Evolutionary conservation across 2,888 invertebrate genomes (phyloP), one percentile per base, ranked within the genome.

Genomic region (Melanostoma scalare): DNA sequence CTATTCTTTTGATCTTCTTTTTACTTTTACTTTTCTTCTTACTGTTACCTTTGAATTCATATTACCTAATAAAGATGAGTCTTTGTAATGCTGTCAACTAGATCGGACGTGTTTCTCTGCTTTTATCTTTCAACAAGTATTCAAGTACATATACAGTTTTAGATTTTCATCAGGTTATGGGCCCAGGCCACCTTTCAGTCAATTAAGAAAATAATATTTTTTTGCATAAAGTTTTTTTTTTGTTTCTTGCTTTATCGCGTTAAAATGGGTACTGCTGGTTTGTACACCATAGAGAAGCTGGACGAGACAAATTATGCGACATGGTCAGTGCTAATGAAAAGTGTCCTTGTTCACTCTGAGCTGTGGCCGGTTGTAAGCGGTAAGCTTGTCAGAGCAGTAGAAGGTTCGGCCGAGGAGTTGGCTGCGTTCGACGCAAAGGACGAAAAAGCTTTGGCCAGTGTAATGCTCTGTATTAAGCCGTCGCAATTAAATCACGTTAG

Each of bases 311-410:
- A 71, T 60, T 71, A 71, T 42, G 52, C 6, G 30, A 50, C 50
- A 9, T 71, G 60, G 71, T 60, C 50, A n/a, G 60, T 60, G 40
- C 48, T 48, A 9, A 60, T 71, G 58, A 60, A 50, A 35, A 71
- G 71, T 60, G 38, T 60, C 20, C 58, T 71, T 36, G 38, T 71
- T 9, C 58, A 71, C 30, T 60, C 58, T 42, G 71, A 44, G n/a
- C 20, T 71, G 52, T 71, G 71, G 71, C 0, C 71, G 0, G 36
- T 60, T 2, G 71, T 52, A 4, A 38, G 60, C 35, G 52, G 20
- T 30, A 48, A 48, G 35, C 4, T 42, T 3, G 9, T 52, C 8
- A 71, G 60, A 71, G n/a, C 5, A 5, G 53, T 61, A 38, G 5
- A 8, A 10, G 35, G 3, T 46, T 61, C 53, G 9, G 3, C 52